Percentiles rank a stretch among this genome's conserved stretches.
Evolutionary conservation across 2,888 invertebrate genomes (phyloP).

Genomic region (Napeogenes sylphis): DNA sequence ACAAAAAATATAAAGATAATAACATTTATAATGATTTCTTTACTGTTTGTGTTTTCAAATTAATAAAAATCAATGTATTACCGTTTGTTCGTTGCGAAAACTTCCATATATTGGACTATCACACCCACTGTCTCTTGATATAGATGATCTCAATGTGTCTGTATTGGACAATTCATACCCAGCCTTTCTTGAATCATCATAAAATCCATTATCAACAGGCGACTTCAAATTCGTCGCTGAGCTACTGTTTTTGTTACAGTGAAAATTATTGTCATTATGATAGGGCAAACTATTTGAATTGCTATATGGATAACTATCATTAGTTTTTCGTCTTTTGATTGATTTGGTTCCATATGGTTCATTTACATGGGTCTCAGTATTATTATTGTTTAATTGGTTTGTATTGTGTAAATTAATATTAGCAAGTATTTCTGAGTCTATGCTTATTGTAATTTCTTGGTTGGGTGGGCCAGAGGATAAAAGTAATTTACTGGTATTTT

Average conservation of each 20-base stretch:
- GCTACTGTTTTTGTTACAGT: too few species aligned
- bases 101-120: constrained; percentile 37
- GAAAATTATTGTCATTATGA: too few species aligned
- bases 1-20: background rate
- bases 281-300: too few species aligned
- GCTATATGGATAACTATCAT: too few species aligned
- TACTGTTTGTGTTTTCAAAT: background rate
- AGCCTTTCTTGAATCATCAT: background rate
- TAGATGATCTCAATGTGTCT: constrained; percentile 3
- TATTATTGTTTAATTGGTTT: background rate
- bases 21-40: too few species aligned
- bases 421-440: constrained; percentile 18
- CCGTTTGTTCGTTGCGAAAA: constrained; percentile 20
- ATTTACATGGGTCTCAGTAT: background rate
- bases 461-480: constrained; percentile 36
- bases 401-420: constrained; percentile 3
- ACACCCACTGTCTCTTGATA: constrained; percentile 46
- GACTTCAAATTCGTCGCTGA: background rate
- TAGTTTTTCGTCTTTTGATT: background rate
- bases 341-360: constrained; percentile 30
- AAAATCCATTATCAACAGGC: background rate
- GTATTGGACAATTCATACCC: too few species aligned
- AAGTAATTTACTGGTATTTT: constrained; percentile 28
- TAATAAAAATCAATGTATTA: constrained; percentile 9
- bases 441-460: constrained; percentile 36